Base-by-base conservation (phyloP, 2,888 invertebrate genomes). In the Drosophila kuntzei region DNA sequence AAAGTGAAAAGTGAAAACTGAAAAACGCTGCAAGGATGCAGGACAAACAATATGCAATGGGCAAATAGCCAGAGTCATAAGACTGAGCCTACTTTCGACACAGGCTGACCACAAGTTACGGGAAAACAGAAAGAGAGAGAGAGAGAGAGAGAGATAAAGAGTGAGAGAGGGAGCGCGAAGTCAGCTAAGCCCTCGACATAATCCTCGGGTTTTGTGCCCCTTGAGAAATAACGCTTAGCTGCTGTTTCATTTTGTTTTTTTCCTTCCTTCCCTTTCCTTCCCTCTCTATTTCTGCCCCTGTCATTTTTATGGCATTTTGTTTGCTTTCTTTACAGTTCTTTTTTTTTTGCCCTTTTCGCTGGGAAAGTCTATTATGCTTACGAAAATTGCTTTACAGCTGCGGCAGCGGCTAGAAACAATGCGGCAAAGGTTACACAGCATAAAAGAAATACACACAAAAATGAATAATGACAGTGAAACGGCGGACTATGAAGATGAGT, bases 401-500 rank as follows among this genome's bases (percentile, higher is more conserved):
- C 73, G 61, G 70, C 85, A 51, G 76, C 72, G 67, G 60, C 76
- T 68, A 77, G 77, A 87, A 87, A 85, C 81, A 85, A 87, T 82
- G 86, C 88, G 85, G 79, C 68, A 82, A 83, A 81, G 85, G 85
- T 87, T 87, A 87, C 86, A 85, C 79, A 79, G 87, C 79, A 82
- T 72, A 84, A 84, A 87, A 84, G 76, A 85, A 81, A 76, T 64
- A 71, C 66, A 73, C 68, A 83, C 68, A 76, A 72, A 80, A 87
- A 87, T 87, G 86, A 84, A 84, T 85, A 85, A 87, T 84, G 87
- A 87, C 83, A 81, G 81, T 72, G 75, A 67, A 57, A 39, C 32
- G 16, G 20, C 8, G 54, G 11, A 32, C 29, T 32, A 12, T 12
- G 29, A 47, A 12, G 27, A 8, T 54, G 47, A 29, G 50, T 29